Evolutionary conservation across 2,797 vertebrate genomes (phyloP), one percentile per base, ranked within the genome.

Genomic region (Cryptoblepharus egeriae): DNA sequence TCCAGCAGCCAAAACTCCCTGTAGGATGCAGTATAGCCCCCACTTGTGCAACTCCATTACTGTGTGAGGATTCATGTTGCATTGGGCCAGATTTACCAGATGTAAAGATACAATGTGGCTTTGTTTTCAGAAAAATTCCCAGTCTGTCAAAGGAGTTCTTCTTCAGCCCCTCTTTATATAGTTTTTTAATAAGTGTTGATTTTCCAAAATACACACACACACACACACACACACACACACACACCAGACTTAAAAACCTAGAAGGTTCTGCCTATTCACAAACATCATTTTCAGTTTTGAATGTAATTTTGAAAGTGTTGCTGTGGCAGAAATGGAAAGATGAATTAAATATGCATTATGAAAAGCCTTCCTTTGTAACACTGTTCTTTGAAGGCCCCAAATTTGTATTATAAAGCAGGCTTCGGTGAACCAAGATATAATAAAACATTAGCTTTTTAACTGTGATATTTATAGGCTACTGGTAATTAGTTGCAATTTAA

Each of bases 401-500:
- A 58, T 84, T 83, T 68, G 87, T 45, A 15, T 55, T 83, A 84
- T 83, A 81, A 79, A 79, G 76, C 85, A 80, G 91, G 83, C 88
- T 90, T 58, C 82, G 57, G 12, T 79, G 88, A 93, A 87, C 55
- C 82, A 83, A 88, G 87, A 92, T 90, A 2, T 70, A 83, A 89
- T 89, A 89, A 88, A 89, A 85, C 63, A 71, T 92, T 89, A 77
- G 55, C 75, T 79, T 90, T 86, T 85, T 65, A 86, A 88, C 60
- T 1, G 69, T 76, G 84, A 89, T 93, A 94, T 92, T 93, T 93
- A 91, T 88, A 92, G 90, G 87, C 61, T 75, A 37, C 77, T 91
- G 84, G 79, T 92, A 90, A 93, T 88, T 81, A 90, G 80, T 85
- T 63, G 73, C 69, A 81, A 90, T 93, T 88, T 30, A 16, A 77